These are phyloP conservation scores for Elanoides forficatus DNA, from an alignment of 2,113 vertebrate genomes.

Conservation along the genomic window DNA sequence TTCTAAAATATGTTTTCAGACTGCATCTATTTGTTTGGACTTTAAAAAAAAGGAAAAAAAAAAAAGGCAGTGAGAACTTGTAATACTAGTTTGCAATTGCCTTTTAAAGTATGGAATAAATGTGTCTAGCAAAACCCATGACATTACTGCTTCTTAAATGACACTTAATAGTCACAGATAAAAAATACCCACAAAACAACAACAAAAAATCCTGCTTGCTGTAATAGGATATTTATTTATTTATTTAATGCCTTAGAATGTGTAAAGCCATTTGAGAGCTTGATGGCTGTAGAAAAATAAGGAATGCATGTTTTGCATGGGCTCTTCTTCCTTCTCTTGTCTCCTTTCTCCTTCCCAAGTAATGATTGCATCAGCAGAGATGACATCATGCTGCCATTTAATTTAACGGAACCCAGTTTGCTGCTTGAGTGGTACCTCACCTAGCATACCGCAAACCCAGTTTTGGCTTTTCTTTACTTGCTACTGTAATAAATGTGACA, in stretches of 20 bases:
- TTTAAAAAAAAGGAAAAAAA: background rate
- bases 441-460: background rate
- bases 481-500: background rate
- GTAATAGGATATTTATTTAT: background rate
- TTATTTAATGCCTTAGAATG: background rate
- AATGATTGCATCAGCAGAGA: background rate
- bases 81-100: background rate
- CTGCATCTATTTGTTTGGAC: background rate
- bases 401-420: background rate
- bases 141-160: background rate
- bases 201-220: background rate
- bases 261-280: background rate
- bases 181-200: background rate
- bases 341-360: background rate
- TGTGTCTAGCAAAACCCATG: background rate
- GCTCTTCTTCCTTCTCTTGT: background rate
- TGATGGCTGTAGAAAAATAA: background rate
- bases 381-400: background rate
- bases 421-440: background rate
- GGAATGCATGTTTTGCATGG: background rate
- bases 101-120: background rate
- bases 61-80: background rate
- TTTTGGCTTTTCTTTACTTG: background rate
- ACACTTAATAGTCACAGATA: background rate
- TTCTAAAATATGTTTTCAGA: background rate